Evolutionary conservation across 2,113 vertebrate species (phyloP).

Genomic region (Ictalurus furcatus): DNA sequence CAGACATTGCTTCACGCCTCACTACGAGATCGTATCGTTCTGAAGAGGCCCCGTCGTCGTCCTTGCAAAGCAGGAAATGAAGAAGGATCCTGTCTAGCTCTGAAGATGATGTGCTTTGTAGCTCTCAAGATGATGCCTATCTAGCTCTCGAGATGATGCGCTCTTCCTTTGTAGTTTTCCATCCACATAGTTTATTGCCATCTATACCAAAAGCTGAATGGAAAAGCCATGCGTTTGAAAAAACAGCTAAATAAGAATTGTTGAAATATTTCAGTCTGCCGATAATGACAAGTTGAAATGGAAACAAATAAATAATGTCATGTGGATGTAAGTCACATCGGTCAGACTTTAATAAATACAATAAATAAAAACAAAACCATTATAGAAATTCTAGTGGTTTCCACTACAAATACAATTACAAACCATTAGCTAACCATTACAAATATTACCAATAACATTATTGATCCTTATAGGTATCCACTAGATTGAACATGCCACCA

Average conservation of each 20-base stretch:
- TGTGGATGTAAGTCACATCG: neutral
- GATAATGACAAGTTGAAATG: neutral
- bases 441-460: too few relatives aligned
- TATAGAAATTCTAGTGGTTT: too few relatives aligned
- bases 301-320: neutral
- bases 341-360: too few relatives aligned
- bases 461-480: too few relatives aligned
- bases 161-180: neutral
- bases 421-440: too few relatives aligned
- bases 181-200: neutral
- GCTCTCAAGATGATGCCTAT: constrained; percentile 3
- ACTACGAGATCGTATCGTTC: constrained; percentile 1
- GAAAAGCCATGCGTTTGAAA: neutral
- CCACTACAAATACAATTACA: too few relatives aligned
- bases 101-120: neutral
- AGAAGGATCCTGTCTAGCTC: constrained; percentile 27
- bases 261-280: neutral
- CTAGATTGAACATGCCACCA: too few relatives aligned
- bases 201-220: neutral
- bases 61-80: constrained; percentile 37
- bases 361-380: too few relatives aligned
- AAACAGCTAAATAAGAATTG: neutral
- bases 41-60: neutral
- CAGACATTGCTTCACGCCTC: neutral
- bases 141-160: neutral